A percentile compares a stretch with the other conserved stretches of the same genome.
phyloP scores from a whole-genome alignment of 2,113 vertebrate genomes.

The Aphyosemion australe region DNA sequence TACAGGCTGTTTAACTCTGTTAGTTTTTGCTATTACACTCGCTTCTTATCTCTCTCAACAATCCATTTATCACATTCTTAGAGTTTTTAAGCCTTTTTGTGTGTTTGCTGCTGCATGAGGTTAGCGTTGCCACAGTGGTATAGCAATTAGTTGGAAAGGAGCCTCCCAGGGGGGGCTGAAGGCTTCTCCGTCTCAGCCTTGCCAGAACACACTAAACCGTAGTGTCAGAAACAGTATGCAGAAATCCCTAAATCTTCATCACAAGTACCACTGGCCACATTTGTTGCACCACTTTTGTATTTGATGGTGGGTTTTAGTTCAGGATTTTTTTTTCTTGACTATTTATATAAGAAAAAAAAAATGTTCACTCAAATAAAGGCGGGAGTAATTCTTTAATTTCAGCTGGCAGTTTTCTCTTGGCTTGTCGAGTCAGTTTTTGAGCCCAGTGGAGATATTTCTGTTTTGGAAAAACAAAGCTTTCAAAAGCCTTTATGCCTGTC shows the following conservation, averaged over 20 bases:
- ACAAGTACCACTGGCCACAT: conserved; percentile 15
- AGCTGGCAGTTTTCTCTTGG: conserved; percentile 54
- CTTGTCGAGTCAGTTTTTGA: conserved; percentile 66
- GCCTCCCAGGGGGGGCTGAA: conserved; percentile 34
- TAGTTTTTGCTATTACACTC: background rate
- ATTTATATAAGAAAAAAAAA: conserved; percentile 19
- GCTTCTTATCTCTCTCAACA: conserved; percentile 1
- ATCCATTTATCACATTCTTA: conserved; percentile 3
- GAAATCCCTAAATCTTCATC: conserved; percentile 42
- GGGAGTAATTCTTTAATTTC: conserved; percentile 65
- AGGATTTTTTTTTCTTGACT: conserved; percentile 2
- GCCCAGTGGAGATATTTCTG: conserved; percentile 59
- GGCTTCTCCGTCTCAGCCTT: conserved; percentile 41
- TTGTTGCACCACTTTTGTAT: conserved; percentile 24
- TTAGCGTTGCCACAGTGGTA: conserved; percentile 53
- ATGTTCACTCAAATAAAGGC: conserved; percentile 28
- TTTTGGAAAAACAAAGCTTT: conserved; percentile 67
- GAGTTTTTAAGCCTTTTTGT: background rate
- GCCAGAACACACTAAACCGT: conserved; percentile 42
- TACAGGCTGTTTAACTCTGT: conserved; percentile 4
- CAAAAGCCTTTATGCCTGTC: conserved; percentile 59
- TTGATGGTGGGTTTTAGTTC: conserved; percentile 43
- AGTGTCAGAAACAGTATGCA: conserved; percentile 40
- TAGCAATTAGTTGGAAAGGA: conserved; percentile 55
- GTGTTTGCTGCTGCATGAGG: conserved; percentile 16